Evolutionary conservation across 2,113 vertebrate genomes (phyloP).

Genomic region (Panthera leo): DNA sequence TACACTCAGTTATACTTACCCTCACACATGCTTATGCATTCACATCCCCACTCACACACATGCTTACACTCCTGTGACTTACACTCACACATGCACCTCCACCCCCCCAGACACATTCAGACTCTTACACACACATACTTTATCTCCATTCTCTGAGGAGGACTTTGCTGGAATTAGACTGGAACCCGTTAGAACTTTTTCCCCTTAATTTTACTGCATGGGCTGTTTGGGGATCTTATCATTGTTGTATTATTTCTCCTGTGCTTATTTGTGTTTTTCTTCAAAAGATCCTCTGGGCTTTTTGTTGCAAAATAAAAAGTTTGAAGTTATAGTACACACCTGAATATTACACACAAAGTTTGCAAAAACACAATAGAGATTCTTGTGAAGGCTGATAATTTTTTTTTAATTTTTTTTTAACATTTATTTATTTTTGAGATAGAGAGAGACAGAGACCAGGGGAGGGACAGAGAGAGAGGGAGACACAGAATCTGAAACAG

Average conservation of each 20-base stretch:
- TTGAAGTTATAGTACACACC: background rate
- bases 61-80: background rate
- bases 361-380: background rate
- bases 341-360: background rate
- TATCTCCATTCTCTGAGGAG: background rate
- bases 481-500: no score
- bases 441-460: no score
- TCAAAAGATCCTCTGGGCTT: background rate
- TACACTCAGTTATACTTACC: background rate
- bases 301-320: conserved; percentile 16
- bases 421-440: no score
- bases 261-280: background rate
- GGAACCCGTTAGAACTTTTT: background rate
- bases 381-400: background rate
- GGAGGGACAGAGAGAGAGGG: no score
- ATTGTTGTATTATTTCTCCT: background rate
- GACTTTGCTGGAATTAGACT: background rate
- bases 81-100: background rate
- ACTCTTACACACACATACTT: background rate
- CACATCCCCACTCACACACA: background rate
- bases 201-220: background rate
- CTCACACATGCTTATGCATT: background rate
- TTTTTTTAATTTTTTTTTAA: background rate
- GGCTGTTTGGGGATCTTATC: background rate
- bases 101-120: background rate